Evolutionary conservation across 2,113 vertebrate genomes (phyloP).

Genomic region (Pelodiscus sinensis): DNA sequence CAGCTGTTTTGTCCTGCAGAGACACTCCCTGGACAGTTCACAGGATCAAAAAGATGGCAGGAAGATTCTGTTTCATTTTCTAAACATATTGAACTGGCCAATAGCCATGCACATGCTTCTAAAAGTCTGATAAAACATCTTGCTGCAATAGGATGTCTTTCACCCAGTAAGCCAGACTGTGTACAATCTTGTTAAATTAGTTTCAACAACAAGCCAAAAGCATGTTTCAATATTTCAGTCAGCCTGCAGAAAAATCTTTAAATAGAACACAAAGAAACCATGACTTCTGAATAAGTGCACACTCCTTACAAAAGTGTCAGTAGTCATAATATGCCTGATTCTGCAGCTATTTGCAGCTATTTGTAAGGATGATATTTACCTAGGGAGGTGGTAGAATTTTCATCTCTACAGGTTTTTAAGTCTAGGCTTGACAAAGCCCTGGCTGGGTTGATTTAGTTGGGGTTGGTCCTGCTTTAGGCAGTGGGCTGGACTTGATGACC

Average conservation of each 20-base stretch:
- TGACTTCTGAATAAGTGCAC: background rate
- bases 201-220: background rate
- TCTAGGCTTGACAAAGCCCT: too few relatives aligned
- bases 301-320: background rate
- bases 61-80: background rate
- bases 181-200: background rate
- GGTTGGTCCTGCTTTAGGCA: too few relatives aligned
- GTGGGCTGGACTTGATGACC: too few relatives aligned
- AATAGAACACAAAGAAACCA: background rate
- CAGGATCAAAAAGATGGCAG: constrained; percentile 30
- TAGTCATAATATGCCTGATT: background rate
- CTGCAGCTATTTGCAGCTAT: background rate
- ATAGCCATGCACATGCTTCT: background rate
- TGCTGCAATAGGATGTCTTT: background rate
- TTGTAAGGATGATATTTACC: background rate
- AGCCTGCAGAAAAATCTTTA: background rate
- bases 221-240: background rate
- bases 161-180: background rate
- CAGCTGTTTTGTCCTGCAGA: constrained; percentile 67
- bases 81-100: constrained; percentile 22
- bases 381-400: too few relatives aligned
- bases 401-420: too few relatives aligned
- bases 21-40: constrained; percentile 55
- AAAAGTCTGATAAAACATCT: background rate
- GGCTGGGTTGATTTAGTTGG: too few relatives aligned